Percentiles rank a stretch among this genome's conserved stretches.
Evolutionary conservation across 2,888 invertebrate genomes (phyloP).

Genomic region (Ceratothoa steindachneri): DNA sequence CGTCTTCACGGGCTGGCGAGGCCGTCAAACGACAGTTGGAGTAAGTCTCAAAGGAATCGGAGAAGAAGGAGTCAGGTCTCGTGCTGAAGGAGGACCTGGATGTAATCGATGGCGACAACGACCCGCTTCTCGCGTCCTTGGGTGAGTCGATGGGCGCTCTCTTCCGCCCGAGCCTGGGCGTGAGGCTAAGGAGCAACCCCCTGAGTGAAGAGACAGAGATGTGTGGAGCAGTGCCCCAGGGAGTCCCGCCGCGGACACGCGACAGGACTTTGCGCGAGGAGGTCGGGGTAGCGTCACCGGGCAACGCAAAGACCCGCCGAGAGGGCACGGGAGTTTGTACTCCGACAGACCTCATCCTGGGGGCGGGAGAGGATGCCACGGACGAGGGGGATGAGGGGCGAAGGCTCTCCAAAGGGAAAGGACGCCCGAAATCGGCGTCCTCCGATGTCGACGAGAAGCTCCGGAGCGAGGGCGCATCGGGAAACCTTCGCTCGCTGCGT

Average conservation of each 20-base stretch:
- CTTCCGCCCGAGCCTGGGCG: constrained; percentile 57
- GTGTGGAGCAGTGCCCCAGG: background rate
- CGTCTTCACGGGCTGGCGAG: background rate
- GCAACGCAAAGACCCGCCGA: constrained; percentile 18
- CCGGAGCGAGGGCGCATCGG: background rate
- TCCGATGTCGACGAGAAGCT: background rate
- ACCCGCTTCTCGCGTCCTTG: background rate
- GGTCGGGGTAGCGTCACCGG: constrained; percentile 16
- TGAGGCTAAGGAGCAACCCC: constrained; percentile 65
- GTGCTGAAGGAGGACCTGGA: background rate
- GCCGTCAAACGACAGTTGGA: no score
- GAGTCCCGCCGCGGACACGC: background rate
- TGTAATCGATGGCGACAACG: background rate
- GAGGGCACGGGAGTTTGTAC: constrained; percentile 37
- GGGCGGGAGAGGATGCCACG: constrained; percentile 14
- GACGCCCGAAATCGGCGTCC: background rate
- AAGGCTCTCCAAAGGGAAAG: background rate
- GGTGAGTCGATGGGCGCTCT: background rate
- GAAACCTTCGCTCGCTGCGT: background rate
- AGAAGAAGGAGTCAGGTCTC: background rate
- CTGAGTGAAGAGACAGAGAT: constrained; percentile 53
- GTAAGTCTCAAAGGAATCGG: background rate
- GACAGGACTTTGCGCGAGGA: background rate
- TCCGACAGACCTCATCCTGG: constrained; percentile 37
- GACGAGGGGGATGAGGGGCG: constrained; percentile 14